A percentile compares a stretch with the other conserved stretches of the same genome.
These are phyloP conservation scores for Calephelis nemesis DNA, from an alignment of 1,140 invertebrate species.

Conservation along the genomic window DNA sequence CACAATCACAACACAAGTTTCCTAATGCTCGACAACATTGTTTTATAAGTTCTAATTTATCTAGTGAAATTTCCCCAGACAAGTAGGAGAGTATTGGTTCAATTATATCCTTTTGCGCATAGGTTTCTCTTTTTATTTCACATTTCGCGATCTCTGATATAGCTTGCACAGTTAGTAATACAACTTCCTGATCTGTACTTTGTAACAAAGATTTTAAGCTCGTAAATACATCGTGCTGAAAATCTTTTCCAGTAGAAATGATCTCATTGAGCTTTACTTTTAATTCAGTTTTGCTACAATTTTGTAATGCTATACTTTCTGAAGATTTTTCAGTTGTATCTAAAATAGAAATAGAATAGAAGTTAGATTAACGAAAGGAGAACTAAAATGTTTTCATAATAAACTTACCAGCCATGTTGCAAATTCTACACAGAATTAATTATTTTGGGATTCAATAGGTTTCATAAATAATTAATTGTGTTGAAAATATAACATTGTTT, in stretches of 20 bases:
- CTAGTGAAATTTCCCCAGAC: constrained; percentile 47
- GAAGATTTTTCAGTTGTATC: constrained; percentile 59
- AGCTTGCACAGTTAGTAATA: constrained; percentile 79
- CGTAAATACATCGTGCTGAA: constrained; percentile 62
- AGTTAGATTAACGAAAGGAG: constrained; percentile 19
- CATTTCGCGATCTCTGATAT: constrained; percentile 87
- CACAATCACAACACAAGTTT: constrained; percentile 94
- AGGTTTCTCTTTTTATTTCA: constrained; percentile 83
- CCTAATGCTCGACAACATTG: constrained; percentile 90
- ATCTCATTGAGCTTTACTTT: constrained; percentile 67
- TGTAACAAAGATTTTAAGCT: constrained; percentile 60
- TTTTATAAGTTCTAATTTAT: constrained; percentile 80
- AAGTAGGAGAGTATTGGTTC: constrained; percentile 80
- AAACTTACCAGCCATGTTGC: constrained; percentile 40
- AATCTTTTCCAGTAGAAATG: constrained; percentile 56
- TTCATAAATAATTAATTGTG: constrained; percentile 21
- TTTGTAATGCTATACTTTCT: constrained; percentile 59
- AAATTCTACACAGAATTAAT: not conserved
- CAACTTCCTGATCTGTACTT: constrained; percentile 53
- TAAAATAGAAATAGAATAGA: constrained; percentile 35
- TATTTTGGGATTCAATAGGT: not conserved
- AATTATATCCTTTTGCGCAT: constrained; percentile 81
- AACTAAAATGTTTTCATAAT: constrained; percentile 13
- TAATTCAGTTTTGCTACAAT: constrained; percentile 53
- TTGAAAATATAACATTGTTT: constrained; percentile 12